phyloP scores from a whole-genome alignment of 2,113 vertebrate genomes.

The Puntigrus tetrazona region DNA sequence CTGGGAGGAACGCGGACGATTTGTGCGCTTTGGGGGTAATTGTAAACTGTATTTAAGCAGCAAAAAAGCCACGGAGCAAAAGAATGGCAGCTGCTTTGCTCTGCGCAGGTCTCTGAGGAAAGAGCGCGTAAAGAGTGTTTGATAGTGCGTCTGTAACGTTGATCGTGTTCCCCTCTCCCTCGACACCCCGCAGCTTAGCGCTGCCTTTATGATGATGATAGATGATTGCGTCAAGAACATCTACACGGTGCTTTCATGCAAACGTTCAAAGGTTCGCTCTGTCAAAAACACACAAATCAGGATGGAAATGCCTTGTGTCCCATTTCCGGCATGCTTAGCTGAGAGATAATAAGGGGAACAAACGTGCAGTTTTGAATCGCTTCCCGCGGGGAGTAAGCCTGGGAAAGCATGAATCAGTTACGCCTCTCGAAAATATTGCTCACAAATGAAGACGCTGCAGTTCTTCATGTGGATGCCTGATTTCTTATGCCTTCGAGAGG shows the following conservation, averaged over 20 bases:
- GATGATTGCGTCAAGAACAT: conserved; percentile 64
- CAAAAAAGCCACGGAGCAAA: conserved; percentile 12
- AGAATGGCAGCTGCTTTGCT: conserved; percentile 51
- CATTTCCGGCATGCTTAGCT: not conserved
- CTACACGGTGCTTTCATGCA: conserved; percentile 23
- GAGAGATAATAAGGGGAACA: conserved; percentile 32
- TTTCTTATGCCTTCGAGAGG: conserved; percentile 24
- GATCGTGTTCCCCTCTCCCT: conserved; percentile 56
- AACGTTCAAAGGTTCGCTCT: conserved; percentile 32
- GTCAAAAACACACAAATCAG: conserved; percentile 36
- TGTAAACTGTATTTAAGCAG: conserved; percentile 38
- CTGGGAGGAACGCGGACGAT: not conserved
- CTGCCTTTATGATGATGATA: conserved; percentile 74
- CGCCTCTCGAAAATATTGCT: conserved; percentile 14
- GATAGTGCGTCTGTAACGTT: conserved; percentile 60
- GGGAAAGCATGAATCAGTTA: conserved; percentile 35
- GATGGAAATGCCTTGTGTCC: conserved; percentile 6
- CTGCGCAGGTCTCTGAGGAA: conserved; percentile 48
- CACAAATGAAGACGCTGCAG: conserved; percentile 7
- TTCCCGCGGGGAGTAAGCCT: conserved; percentile 4
- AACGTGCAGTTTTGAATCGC: conserved; percentile 1
- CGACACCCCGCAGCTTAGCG: conserved; percentile 65
- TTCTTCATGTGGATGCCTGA: not conserved
- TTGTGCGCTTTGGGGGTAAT: not conserved
- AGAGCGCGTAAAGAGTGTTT: conserved; percentile 66